Base-by-base conservation (phyloP, 2,888 invertebrate genomes). In the Oscheius sp. region DNA sequence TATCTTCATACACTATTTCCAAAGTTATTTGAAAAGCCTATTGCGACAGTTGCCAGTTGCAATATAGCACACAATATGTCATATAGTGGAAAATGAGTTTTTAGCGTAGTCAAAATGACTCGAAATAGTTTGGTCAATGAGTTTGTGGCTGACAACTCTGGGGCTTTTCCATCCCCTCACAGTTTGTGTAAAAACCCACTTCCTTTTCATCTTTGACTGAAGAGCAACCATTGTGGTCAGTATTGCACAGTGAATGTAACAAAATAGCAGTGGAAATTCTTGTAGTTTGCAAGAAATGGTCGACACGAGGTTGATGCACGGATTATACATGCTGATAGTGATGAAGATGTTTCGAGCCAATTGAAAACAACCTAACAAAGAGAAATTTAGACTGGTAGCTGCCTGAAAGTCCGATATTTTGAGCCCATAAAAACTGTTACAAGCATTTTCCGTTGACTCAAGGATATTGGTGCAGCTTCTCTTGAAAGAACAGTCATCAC, bases 251-350 rank as follows among this genome's bases (percentile, higher is more conserved):
- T 82, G 80, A 66, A 82, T 80, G 51, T 82, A 82, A 42, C 79
- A 80, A 32, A 82, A 82, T n/a, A 82, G 62, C 29, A 82, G 21
- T 10, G 81, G 81, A 58, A 82, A 82, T 21, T 82, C 78, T 70
- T 80, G 79, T 21, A 82, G 70, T 71, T 82, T 82, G 55, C 81
- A 82, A 1, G 76, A 77, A 11, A 80, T 73, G 13, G 81, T 79
- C 0, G 79, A 79, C 9, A 75, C 63, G 58, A 76, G 70, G 13
- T 70, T 76, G 1, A 81, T 33, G 70, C 81, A 81, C 4, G 79
- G 79, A 63, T 78, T 73, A 37, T 81, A 77, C 72, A 81, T 78
- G 10, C 76, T 72, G 9, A 81, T 66, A 29, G 76, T 77, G 1
- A 78, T 32, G 42, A 79, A 81, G 37, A 79, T 75, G 68, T 81